A percentile compares a stretch with the other conserved stretches of the same genome.
Evolutionary conservation across 2,797 vertebrate species (phyloP).

Genomic region (Bradypodion pumilum): DNA sequence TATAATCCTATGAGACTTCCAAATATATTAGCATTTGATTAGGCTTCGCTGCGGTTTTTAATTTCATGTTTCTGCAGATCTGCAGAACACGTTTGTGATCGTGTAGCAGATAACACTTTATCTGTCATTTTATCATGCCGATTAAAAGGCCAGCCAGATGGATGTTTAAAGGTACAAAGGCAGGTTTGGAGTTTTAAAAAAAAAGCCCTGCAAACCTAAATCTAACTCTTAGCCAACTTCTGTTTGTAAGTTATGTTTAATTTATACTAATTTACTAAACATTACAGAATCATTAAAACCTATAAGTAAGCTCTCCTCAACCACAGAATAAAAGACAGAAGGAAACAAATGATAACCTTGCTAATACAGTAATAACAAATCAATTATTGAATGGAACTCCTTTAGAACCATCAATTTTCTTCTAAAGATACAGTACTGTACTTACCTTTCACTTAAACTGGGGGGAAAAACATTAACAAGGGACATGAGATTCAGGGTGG

Average conservation of each 20-base stretch:
- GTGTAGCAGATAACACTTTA: background rate
- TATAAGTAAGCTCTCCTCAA: constrained; percentile 14
- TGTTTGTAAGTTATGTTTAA: constrained; percentile 58
- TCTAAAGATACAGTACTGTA: background rate
- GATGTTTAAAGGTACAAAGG: background rate
- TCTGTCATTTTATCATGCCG: background rate
- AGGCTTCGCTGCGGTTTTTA: constrained; percentile 38
- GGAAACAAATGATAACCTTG: background rate
- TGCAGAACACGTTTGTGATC: no score
- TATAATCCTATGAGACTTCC: constrained; percentile 64
- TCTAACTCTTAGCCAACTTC: constrained; percentile 58
- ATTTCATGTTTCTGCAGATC: background rate
- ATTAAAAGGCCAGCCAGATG: background rate
- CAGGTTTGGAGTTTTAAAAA: background rate
- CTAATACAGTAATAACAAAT: constrained; percentile 41
- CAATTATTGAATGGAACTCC: constrained; percentile 49
- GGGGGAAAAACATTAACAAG: background rate
- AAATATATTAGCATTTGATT: constrained; percentile 67
- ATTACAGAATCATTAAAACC: constrained; percentile 54
- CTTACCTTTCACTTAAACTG: background rate
- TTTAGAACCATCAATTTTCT: constrained; percentile 40
- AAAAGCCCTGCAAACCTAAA: background rate
- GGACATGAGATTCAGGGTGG: background rate
- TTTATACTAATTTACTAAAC: constrained; percentile 64
- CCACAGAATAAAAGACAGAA: constrained; percentile 23